Evolutionary conservation across 2,113 vertebrate species (phyloP).

Genomic region (Platysteira castanea): DNA sequence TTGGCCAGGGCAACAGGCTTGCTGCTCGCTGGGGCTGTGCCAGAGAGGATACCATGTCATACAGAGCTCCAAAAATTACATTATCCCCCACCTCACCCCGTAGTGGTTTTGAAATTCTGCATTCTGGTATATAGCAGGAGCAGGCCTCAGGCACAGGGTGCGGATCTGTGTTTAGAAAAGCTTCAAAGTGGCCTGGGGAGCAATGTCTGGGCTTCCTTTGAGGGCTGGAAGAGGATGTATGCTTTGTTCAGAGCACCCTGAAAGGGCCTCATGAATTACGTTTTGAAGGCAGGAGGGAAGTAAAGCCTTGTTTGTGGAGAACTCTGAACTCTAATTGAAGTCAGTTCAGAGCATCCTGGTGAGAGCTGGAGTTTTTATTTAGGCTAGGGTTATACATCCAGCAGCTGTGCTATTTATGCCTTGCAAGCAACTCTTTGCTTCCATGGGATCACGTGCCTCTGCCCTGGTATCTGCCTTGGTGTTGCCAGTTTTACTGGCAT

Average conservation of each 20-base stretch:
- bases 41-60: not conserved
- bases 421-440: not conserved
- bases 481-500: not conserved
- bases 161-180: not conserved
- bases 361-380: not conserved
- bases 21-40: not conserved
- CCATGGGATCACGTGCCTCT: not conserved
- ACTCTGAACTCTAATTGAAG: not conserved
- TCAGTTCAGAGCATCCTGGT: not conserved
- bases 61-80: not conserved
- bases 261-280: not conserved
- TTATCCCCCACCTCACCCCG: not conserved
- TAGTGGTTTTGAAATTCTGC: not conserved
- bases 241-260: not conserved
- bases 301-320: not conserved
- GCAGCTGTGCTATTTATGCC: not conserved
- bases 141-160: not conserved
- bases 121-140: rapidly evolving
- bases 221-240: not conserved
- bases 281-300: not conserved
- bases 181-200: not conserved
- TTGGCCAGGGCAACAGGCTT: not conserved
- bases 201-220: not conserved
- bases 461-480: not conserved
- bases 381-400: not conserved